Evolutionary conservation across 2,797 vertebrate genomes (phyloP).

Genomic region (Enoplosus armatus): DNA sequence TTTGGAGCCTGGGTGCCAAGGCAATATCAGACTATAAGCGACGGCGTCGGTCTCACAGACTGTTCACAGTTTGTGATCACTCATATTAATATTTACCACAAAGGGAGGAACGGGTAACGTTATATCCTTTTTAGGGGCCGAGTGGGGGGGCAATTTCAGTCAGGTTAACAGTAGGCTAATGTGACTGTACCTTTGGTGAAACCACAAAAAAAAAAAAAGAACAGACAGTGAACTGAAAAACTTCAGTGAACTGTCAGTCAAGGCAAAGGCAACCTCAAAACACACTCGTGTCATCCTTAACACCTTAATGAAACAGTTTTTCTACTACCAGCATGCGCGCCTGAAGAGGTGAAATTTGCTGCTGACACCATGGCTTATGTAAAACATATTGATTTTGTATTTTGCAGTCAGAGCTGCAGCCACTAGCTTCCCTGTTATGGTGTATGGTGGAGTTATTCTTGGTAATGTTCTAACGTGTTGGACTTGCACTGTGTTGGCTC

Average conservation of each 20-base stretch:
- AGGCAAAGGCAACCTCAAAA: background rate
- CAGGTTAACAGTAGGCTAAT: background rate
- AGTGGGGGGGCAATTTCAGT: background rate
- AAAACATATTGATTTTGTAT: conserved; percentile 10
- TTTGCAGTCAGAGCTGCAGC: background rate
- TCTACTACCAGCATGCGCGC: background rate
- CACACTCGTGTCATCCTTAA: background rate
- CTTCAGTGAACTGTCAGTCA: background rate
- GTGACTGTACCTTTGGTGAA: background rate
- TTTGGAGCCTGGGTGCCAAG: background rate
- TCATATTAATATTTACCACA: background rate
- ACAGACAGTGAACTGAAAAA: conserved; percentile 5
- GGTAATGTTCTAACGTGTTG: conserved; percentile 20
- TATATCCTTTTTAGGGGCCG: background rate
- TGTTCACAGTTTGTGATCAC: conserved; percentile 5
- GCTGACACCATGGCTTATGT: background rate
- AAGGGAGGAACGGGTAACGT: background rate
- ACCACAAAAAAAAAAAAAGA: too few species aligned
- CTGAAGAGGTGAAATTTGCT: background rate
- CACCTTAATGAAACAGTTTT: background rate
- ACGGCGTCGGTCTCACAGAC: background rate
- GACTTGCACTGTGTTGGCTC: conserved; percentile 40
- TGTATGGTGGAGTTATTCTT: conserved; percentile 21
- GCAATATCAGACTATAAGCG: background rate
- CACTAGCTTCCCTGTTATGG: background rate